These are phyloP conservation scores for Astreopora myriophthalma DNA, from an alignment of 64 coral and sea anemone species.

Conservation along the genomic window DNA sequence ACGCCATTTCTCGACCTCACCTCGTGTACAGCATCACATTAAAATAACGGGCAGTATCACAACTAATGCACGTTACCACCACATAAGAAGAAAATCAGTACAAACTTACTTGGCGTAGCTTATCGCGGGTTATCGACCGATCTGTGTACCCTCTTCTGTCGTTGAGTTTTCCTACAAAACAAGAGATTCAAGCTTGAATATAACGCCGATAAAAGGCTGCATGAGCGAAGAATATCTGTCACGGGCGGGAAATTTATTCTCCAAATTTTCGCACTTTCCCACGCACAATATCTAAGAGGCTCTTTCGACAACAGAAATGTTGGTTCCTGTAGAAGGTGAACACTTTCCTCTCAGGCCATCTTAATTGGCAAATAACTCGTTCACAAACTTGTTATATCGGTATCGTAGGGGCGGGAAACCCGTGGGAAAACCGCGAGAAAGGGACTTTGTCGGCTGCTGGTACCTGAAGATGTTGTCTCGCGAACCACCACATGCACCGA, in stretches of 20 bases:
- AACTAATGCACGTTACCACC: not conserved
- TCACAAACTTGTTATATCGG: not conserved
- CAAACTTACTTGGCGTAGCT: not conserved
- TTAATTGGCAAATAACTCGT: constrained; percentile 30
- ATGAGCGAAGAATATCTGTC: not conserved
- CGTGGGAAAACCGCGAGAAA: constrained; percentile 8
- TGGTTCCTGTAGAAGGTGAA: not conserved
- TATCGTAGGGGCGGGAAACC: not conserved
- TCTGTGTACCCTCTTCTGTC: not conserved
- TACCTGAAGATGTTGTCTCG: not conserved
- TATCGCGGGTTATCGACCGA: not conserved
- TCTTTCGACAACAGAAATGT: constrained; percentile 12
- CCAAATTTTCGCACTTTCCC: not conserved
- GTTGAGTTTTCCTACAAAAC: not conserved
- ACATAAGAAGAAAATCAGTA: not conserved
- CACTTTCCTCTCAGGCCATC: not conserved
- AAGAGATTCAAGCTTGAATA: not conserved
- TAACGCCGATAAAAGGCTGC: not conserved
- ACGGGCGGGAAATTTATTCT: not conserved
- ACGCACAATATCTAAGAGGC: constrained; percentile 14
- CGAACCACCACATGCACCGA: not conserved
- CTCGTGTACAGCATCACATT: not conserved
- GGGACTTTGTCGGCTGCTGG: not conserved
- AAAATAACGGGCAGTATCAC: not conserved
- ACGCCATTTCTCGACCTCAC: not conserved